phyloP scores from a whole-genome alignment of 2,888 invertebrate genomes.

The Aphodius granarius region DNA sequence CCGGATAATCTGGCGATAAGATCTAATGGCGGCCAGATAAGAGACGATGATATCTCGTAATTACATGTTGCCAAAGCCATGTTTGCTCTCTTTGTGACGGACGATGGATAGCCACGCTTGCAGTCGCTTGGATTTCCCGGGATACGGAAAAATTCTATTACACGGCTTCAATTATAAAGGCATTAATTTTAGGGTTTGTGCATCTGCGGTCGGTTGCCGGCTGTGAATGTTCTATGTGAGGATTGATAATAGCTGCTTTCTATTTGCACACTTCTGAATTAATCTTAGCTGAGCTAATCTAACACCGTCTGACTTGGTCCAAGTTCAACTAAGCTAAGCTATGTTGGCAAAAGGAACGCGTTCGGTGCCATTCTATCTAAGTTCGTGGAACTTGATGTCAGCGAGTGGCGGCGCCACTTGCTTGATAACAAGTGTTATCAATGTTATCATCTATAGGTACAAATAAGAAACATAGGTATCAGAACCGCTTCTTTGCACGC shows the following conservation, averaged over 20 bases:
- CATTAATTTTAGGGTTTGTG: neutral
- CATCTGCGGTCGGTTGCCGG: neutral
- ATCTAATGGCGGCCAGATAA: conserved; percentile 7
- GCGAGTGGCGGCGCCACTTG: too few species aligned
- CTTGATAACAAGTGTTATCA: too few species aligned
- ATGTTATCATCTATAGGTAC: too few species aligned
- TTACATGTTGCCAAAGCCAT: conserved; percentile 6
- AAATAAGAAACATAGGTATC: too few species aligned
- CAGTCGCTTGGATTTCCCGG: neutral
- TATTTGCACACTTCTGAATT: neutral
- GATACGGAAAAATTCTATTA: neutral
- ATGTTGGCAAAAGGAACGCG: too few species aligned
- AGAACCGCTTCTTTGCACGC: too few species aligned
- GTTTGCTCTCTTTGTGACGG: neutral
- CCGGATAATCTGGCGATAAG: conserved; percentile 9
- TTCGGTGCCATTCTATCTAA: too few species aligned
- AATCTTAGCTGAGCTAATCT: too few species aligned
- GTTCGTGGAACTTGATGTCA: too few species aligned
- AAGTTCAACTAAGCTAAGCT: too few species aligned
- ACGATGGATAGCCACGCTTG: neutral
- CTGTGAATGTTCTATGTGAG: neutral
- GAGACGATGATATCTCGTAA: conserved; percentile 12
- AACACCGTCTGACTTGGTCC: too few species aligned
- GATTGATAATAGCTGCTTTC: neutral
- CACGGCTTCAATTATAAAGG: neutral